Evolutionary conservation across 2,113 vertebrate species (phyloP), one percentile per base, ranked within the genome.

Genomic region (Varanus komodoensis): DNA sequence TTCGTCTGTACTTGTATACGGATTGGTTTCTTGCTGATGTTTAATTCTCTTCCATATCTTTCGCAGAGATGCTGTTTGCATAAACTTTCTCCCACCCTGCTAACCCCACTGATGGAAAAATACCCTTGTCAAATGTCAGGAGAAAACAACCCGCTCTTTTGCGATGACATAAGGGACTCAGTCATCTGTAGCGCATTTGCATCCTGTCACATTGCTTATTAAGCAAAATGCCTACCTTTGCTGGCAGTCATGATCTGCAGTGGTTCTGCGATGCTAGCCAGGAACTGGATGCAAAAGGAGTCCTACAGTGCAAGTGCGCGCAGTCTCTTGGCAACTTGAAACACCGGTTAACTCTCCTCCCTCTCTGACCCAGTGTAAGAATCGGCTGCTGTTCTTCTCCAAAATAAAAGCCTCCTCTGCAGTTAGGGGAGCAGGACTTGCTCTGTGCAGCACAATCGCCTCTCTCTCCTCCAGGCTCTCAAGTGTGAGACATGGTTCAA

Each of bases 241-340:
- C 98, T 98, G 1, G 97, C 96, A 90, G 98, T 98, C 98, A 99
- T 98, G 95, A 92, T 93, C 93, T 67, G 92, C 93, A 88, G 94
- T 1, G 91, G 89, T 90, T 25, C 29, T 8, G 81, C 89, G 93
- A 93, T 86, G 92, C 92, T 93, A 48, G 82, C 91, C 94, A 90
- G 92, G 83, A 91, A 8, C 87, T 2, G 88, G 88, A 87, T 96
- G 91, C 0, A 3, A 38, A 90, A 94, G 91, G 85, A 94, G 91
- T 85, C 54, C 89, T 44, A n/a, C 92, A 61, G 64, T 23, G 80
- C 86, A 87, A 73, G 52, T n/a, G 48, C 34, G 29, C 54, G 64
- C 48, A 38, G 48, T 38, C 91, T 94, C 93, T 86, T 89, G 79
- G 94, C 92, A 91, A 95, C 93, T 91, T 52, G 9, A 69, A 64